These are phyloP conservation scores for Saccostrea echinata DNA, from an alignment of 1,140 invertebrate species.

Conservation along the genomic window DNA sequence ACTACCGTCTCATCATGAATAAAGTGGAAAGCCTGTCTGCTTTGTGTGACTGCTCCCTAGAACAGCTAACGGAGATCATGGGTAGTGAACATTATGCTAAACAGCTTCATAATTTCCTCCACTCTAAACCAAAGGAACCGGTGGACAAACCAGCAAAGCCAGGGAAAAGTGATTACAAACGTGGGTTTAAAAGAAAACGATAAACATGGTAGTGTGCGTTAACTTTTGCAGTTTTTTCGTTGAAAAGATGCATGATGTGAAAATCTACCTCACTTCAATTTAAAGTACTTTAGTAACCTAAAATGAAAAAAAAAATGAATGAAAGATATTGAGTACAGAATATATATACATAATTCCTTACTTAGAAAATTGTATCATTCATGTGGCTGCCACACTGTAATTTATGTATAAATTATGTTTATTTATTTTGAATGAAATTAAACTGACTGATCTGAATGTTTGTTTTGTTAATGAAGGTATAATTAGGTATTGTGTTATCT, in stretches of 20 bases:
- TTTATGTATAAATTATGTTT: no score
- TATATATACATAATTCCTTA: no score
- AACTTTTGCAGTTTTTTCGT: background rate
- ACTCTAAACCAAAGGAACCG: conserved; percentile 69
- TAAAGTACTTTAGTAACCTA: no score
- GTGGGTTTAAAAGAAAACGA: conserved; percentile 52
- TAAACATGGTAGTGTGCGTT: background rate
- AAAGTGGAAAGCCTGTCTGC: conserved; percentile 85
- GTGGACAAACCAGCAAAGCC: conserved; percentile 47
- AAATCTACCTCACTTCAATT: background rate
- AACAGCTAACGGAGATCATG: conserved; percentile 85
- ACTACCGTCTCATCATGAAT: conserved; percentile 89
- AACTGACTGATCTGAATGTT: no score
- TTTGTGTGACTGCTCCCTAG: conserved; percentile 82
- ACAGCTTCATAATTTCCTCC: conserved; percentile 79
- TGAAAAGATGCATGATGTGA: background rate
- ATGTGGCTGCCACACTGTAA: no score
- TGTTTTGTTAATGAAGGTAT: no score
- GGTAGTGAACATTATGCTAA: conserved; percentile 82
- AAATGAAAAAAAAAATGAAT: no score
- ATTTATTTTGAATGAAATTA: no score
- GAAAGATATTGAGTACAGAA: no score
- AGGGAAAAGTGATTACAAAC: conserved; percentile 47
- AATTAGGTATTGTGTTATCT: no score
- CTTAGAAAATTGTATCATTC: no score